Evolutionary conservation across 1,140 invertebrate genomes (phyloP).

Genomic region (Metopolophium dirhodum): DNA sequence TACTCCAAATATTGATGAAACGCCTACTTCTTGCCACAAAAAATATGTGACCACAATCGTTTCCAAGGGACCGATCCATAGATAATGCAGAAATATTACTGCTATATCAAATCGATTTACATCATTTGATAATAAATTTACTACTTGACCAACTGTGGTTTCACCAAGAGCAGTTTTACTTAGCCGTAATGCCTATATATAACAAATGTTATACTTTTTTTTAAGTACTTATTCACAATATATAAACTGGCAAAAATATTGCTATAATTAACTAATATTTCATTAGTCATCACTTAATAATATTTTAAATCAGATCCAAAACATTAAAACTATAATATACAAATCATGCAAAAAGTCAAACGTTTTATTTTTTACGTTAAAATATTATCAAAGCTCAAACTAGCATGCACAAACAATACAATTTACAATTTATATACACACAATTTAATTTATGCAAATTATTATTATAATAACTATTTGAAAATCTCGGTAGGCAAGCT

Average conservation of each 20-base stretch:
- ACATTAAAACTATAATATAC: neutral
- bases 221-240: neutral
- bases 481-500: neutral
- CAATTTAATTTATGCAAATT: neutral
- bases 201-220: slow-evolving; percentile 38
- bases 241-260: neutral
- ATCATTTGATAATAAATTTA: slow-evolving; percentile 93
- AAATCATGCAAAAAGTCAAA: neutral
- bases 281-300: neutral
- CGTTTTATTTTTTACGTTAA: neutral
- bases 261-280: neutral
- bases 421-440: neutral
- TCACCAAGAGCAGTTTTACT: slow-evolving; percentile 74
- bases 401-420: neutral
- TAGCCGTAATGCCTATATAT: slow-evolving; percentile 70
- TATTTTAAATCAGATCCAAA: neutral
- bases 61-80: slow-evolving; percentile 84
- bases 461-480: neutral
- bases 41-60: slow-evolving; percentile 78
- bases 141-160: slow-evolving; percentile 85
- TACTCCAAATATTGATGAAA: slow-evolving; percentile 79
- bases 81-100: slow-evolving; percentile 74
- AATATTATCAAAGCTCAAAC: slow-evolving; percentile 3
- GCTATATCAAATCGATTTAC: slow-evolving; percentile 76
- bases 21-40: slow-evolving; percentile 77